These are phyloP conservation scores for Altica lythri DNA, from an alignment of 2,888 invertebrate genomes.

Conservation along the genomic window DNA sequence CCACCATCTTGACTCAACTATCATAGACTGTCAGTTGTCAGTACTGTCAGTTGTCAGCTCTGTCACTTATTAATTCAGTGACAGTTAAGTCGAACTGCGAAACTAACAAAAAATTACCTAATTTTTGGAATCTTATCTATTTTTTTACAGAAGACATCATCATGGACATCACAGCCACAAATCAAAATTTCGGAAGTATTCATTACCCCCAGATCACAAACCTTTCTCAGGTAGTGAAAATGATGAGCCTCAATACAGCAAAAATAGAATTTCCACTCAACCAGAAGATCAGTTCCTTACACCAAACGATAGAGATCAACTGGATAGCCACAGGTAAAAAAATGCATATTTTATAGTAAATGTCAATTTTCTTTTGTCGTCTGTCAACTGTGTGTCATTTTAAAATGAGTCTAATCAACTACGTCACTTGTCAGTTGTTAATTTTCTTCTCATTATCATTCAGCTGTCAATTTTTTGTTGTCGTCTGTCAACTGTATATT, in stretches of 20 bases:
- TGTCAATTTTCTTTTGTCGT: too few species aligned
- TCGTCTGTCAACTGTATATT: too few species aligned
- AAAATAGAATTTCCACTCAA: slow-evolving; percentile 66
- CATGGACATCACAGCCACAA: slow-evolving; percentile 64
- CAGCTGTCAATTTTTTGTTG: too few species aligned
- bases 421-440: too few species aligned
- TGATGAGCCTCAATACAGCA: slow-evolving; percentile 40
- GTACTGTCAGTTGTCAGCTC: too few species aligned
- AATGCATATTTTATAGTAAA: neutral
- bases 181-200: slow-evolving; percentile 72
- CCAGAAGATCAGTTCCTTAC: slow-evolving; percentile 78
- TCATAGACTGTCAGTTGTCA: too few species aligned
- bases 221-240: slow-evolving; percentile 43
- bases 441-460: too few species aligned
- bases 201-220: slow-evolving; percentile 78
- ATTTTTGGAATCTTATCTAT: too few species aligned
- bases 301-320: slow-evolving; percentile 79
- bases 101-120: too few species aligned
- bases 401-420: neutral
- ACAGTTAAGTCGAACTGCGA: too few species aligned
- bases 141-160: slow-evolving; percentile 61
- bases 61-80: too few species aligned
- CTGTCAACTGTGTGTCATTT: neutral
- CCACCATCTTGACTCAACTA: too few species aligned
- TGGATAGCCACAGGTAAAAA: slow-evolving; percentile 67